A percentile compares a stretch with the other conserved stretches of the same genome.
Evolutionary conservation across 2,797 vertebrate species (phyloP).

Genomic region (Muraenolepis orangiensis): DNA sequence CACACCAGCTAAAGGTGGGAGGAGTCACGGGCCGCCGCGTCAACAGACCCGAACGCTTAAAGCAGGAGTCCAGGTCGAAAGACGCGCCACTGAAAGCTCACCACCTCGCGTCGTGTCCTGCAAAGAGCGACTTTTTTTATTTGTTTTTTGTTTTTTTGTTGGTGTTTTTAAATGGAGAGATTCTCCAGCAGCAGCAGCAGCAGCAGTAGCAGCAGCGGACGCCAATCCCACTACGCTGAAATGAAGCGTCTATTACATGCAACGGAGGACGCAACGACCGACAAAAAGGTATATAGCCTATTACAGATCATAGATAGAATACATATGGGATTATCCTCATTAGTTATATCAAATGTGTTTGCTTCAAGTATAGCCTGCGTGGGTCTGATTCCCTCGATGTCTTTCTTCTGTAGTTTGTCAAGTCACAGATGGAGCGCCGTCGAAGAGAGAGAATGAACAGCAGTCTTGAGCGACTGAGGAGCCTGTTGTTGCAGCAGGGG

Average conservation of each 20-base stretch:
- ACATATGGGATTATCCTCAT: background rate
- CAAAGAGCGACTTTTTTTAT: background rate
- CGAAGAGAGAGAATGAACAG: constrained; percentile 83
- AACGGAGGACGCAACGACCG: constrained; percentile 30
- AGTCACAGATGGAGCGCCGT: constrained; percentile 83
- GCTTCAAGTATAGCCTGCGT: background rate
- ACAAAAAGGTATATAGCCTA: constrained; percentile 76
- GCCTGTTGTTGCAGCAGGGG: constrained; percentile 73
- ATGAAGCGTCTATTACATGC: constrained; percentile 54
- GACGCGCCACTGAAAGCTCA: background rate
- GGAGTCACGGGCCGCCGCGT: background rate
- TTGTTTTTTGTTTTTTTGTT: background rate
- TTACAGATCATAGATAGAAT: constrained; percentile 14
- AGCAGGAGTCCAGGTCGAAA: background rate
- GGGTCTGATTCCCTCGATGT: background rate
- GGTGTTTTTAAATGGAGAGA: background rate
- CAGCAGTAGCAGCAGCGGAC: background rate
- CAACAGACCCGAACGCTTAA: background rate
- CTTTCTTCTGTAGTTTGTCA: constrained; percentile 69
- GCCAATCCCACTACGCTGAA: background rate
- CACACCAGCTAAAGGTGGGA: background rate
- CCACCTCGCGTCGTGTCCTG: background rate
- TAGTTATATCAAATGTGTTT: background rate
- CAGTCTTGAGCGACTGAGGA: constrained; percentile 79
- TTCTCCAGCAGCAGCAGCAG: background rate